Evolutionary conservation across 2,797 vertebrate genomes (phyloP).

Genomic region (Allobates femoralis): DNA sequence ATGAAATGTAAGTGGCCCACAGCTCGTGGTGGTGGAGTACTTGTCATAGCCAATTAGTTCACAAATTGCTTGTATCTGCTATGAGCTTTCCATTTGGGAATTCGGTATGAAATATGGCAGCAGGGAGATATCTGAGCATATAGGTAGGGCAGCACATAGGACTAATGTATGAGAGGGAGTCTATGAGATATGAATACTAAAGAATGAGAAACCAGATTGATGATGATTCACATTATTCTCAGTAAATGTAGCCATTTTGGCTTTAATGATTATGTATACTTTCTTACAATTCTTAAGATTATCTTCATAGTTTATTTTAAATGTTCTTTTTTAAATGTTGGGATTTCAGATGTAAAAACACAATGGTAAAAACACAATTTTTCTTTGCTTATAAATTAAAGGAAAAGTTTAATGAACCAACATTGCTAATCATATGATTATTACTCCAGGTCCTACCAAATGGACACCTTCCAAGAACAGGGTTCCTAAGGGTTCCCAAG

Average conservation of each 20-base stretch:
- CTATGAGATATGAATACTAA: not conserved
- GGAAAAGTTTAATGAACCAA: not conserved
- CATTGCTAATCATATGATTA: not conserved
- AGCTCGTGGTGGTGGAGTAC: not conserved
- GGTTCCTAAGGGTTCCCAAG: no score
- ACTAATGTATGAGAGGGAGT: not conserved
- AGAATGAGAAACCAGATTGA: no score
- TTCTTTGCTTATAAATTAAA: not conserved
- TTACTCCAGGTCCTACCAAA: no score
- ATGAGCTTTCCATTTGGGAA: not conserved
- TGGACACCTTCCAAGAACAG: no score
- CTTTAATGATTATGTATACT: not conserved
- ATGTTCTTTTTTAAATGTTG: no score
- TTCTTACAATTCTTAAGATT: no score
- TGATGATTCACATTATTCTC: no score
- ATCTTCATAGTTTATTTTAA: no score
- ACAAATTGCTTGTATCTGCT: constrained; percentile 11
- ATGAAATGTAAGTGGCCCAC: not conserved
- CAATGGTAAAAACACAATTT: not conserved
- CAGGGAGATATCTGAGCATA: not conserved
- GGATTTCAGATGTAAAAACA: no score
- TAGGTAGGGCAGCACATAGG: not conserved
- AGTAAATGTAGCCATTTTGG: no score
- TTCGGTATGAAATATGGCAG: not conserved
- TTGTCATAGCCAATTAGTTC: not conserved